A percentile compares a stretch with the other conserved stretches of the same genome.
Evolutionary conservation across 2,888 invertebrate species (phyloP).

Genomic region (Plagodis pulveraria): DNA sequence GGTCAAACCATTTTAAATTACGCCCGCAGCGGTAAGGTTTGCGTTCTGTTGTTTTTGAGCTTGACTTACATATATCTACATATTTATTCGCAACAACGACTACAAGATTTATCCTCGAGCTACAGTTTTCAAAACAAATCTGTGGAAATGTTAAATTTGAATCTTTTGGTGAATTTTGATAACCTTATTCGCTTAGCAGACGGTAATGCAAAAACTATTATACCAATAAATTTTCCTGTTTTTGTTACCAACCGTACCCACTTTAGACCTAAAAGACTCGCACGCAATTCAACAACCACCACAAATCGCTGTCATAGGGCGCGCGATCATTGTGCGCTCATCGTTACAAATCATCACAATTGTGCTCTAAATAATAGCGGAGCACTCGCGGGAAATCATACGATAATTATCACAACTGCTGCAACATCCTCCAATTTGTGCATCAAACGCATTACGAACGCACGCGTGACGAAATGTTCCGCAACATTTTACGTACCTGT

Average conservation of each 20-base stretch:
- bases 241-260: conserved; percentile 28
- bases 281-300: conserved; percentile 48
- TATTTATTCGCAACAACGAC: too few species aligned
- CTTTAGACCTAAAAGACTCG: conserved; percentile 45
- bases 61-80: too few species aligned
- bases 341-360: conserved; percentile 60
- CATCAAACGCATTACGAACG: conserved; percentile 43
- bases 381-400: conserved; percentile 59
- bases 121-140: too few species aligned
- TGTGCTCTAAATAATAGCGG: conserved; percentile 59
- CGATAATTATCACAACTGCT: conserved; percentile 58
- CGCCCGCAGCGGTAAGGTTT: too few species aligned
- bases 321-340: conserved; percentile 48
- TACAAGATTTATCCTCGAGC: too few species aligned
- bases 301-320: conserved; percentile 52
- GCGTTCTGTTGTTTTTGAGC: too few species aligned
- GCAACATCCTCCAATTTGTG: conserved; percentile 68
- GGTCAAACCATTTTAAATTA: too few species aligned
- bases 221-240: not conserved
- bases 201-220: too few species aligned
- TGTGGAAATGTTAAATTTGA: too few species aligned
- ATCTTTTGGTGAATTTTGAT: too few species aligned
- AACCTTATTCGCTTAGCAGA: too few species aligned
- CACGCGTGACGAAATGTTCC: conserved; percentile 52
- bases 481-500: conserved; percentile 44